These are phyloP conservation scores for Subanguina moxae DNA, from an alignment of 1,140 invertebrate species.

Conservation along the genomic window DNA sequence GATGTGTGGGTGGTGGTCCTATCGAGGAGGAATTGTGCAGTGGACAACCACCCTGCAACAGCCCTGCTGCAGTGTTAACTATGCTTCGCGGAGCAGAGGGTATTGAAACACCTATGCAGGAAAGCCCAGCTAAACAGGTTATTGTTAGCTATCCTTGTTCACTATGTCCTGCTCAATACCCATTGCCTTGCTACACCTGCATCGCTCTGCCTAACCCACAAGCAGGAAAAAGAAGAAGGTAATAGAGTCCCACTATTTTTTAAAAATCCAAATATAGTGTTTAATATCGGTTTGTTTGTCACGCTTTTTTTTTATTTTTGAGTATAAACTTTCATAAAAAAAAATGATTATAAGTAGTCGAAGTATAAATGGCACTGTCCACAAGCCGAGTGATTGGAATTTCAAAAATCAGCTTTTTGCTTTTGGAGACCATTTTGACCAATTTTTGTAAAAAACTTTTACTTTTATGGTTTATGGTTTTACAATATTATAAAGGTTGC, in stretches of 20 bases:
- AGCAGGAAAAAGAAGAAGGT: not conserved
- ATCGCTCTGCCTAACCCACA: constrained; percentile 1
- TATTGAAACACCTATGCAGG: not conserved
- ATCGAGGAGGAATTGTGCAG: constrained; percentile 4
- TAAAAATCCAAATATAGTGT: too few species aligned
- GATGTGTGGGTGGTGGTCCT: not conserved
- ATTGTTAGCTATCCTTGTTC: constrained; percentile 3
- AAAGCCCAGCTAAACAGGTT: not conserved
- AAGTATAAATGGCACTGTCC: too few species aligned
- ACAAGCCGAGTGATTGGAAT: too few species aligned
- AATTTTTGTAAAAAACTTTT: too few species aligned
- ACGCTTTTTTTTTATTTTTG: too few species aligned
- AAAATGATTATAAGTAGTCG: too few species aligned
- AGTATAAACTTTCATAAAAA: too few species aligned
- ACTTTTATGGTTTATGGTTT: too few species aligned
- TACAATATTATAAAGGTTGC: too few species aligned
- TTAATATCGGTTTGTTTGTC: too few species aligned
- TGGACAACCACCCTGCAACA: not conserved
- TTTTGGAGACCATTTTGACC: too few species aligned
- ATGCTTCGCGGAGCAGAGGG: not conserved
- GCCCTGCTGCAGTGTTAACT: not conserved
- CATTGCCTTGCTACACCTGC: constrained; percentile 12
- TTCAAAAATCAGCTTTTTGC: too few species aligned
- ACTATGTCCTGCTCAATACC: constrained; percentile 4
- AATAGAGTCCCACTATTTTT: not conserved